A percentile compares a stretch with the other conserved stretches of the same genome.
These are phyloP conservation scores for Picathartes gymnocephalus DNA, from an alignment of 2,113 vertebrate species.

Conservation along the genomic window DNA sequence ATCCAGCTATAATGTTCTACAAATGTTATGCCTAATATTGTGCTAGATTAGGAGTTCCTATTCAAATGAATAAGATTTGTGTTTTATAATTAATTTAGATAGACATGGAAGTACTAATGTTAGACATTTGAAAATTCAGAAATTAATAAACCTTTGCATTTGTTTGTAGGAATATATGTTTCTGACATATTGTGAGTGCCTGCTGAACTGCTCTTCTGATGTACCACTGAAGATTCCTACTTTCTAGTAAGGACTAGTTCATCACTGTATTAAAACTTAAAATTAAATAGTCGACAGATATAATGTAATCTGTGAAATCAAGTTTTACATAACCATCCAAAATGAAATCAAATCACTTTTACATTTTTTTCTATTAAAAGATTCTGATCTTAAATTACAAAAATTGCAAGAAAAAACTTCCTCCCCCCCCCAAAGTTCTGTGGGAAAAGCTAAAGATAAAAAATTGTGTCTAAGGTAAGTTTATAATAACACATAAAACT, in stretches of 20 bases:
- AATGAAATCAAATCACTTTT: neutral
- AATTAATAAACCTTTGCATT: neutral
- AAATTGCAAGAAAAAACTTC: neutral
- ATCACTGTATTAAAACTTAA: neutral
- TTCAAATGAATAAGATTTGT: neutral
- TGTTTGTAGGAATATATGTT: neutral
- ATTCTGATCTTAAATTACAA: neutral
- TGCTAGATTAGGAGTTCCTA: neutral
- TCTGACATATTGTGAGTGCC: neutral
- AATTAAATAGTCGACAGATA: neutral
- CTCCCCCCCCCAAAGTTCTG: accelerated
- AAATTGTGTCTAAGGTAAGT: neutral
- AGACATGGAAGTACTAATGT: neutral
- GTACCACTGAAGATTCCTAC: neutral
- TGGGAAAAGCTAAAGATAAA: neutral
- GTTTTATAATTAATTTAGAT: neutral
- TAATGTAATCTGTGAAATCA: neutral
- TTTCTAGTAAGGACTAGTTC: neutral
- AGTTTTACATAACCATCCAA: neutral
- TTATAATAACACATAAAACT: neutral
- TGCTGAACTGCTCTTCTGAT: neutral
- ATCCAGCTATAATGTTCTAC: neutral
- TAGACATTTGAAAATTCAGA: neutral
- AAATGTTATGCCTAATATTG: neutral
- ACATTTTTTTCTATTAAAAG: neutral